Percentiles rank a stretch among this genome's conserved stretches.
These are phyloP conservation scores for Carapus acus DNA, from an alignment of 2,797 vertebrate genomes.

Conservation along the genomic window DNA sequence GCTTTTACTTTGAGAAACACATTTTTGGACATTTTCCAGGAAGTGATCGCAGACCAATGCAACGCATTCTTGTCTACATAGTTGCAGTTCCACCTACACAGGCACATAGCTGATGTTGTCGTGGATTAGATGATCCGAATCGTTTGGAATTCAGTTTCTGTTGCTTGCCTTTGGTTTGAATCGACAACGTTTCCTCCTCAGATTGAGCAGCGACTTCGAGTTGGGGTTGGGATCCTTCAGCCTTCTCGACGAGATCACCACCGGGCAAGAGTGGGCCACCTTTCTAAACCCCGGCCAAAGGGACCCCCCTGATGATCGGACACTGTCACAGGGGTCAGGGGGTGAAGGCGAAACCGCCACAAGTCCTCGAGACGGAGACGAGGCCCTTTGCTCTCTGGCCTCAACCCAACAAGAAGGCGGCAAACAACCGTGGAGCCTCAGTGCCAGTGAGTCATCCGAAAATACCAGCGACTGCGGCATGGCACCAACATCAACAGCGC, in stretches of 20 bases:
- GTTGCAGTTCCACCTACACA: too few species aligned
- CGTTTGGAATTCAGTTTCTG: too few species aligned
- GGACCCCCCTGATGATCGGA: constrained; percentile 29
- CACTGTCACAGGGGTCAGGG: constrained; percentile 17
- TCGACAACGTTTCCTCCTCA: constrained; percentile 19
- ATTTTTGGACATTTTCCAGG: too few species aligned
- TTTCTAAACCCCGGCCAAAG: constrained; percentile 53
- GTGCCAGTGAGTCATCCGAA: constrained; percentile 4
- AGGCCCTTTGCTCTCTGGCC: constrained; percentile 9
- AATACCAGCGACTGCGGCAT: constrained; percentile 4
- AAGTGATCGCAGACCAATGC: too few species aligned
- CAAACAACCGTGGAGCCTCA: constrained; percentile 28
- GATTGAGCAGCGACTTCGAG: constrained; percentile 51
- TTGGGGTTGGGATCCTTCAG: constrained; percentile 66
- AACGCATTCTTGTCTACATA: too few species aligned
- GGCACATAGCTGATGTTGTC: too few species aligned
- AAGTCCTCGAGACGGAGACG: constrained; percentile 10
- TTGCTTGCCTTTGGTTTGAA: not conserved
- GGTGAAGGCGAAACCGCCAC: constrained; percentile 5
- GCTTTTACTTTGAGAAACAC: too few species aligned
- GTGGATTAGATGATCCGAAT: too few species aligned
- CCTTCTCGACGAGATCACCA: constrained; percentile 72
- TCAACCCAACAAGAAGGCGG: constrained; percentile 10
- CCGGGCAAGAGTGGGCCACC: constrained; percentile 68
- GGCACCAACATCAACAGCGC: constrained; percentile 15